Base-by-base conservation (phyloP, 2,888 invertebrate species). In the Agriopis leucophaearia region DNA sequence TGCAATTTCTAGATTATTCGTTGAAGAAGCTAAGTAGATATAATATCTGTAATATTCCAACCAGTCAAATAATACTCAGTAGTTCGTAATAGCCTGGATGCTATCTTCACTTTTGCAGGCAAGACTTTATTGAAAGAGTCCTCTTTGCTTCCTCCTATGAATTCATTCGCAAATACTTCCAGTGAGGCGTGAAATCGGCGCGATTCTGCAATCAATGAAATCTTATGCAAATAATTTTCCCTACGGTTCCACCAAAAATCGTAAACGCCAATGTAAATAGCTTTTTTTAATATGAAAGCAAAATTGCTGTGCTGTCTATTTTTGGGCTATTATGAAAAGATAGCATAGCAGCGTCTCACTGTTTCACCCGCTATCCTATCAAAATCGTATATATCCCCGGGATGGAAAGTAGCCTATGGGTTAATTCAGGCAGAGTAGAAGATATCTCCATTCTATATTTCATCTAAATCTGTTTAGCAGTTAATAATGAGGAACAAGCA, bases 81-180 rank as follows among this genome's bases (percentile, higher is more conserved):
- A 59, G 48, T 45, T 55, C 54, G n/a, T 59, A 58, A 57, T 52
- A 55, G 58, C 35, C 64, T 66, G 52, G 35, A 50, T 56, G 60
- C 64, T 69, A 69, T 69, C 68, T 64, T 13, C 68, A 64, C 38
- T 64, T 64, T 55, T 40, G 64, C 68, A 69, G 68, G 60, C 50
- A 51, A 45, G 52, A 55, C 52, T 64, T 47, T 68, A 60, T 44
- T 44, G 56, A 60, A 56, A 60, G 52, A 64, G 59, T 60, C 55
- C 56, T 69, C 68, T 56, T 57, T 36, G 35, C 62, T 62, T 62
- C 64, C 51, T 64, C 68, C 57, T 64, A 64, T 64, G 64, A 64
- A 61, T 60, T 64, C 64, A 40, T 64, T 64, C 68, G 68, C 68
- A 69, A 69, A 69, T 56, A 64, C 56, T 38, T 64, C 60, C 55